Conservation (phyloP, 2,797 vertebrate species). For the Limnodromus scolopaceus region DNA sequence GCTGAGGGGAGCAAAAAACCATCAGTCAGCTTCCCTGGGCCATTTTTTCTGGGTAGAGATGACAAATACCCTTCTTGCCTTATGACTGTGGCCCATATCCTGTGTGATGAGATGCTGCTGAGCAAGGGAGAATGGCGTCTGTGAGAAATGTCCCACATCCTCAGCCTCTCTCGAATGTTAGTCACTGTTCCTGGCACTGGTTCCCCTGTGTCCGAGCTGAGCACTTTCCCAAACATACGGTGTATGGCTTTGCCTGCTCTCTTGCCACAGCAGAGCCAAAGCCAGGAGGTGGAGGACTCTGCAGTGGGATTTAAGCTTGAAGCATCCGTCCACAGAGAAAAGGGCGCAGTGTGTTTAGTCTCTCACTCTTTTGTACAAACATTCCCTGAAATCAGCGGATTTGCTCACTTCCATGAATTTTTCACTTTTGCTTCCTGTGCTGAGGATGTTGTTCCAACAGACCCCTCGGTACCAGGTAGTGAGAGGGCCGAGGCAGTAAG, state of each 20-base stretch:
- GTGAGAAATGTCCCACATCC: neutral
- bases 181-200: neutral
- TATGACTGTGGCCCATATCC: slow-evolving; percentile 52
- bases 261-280: neutral
- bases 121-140: neutral
- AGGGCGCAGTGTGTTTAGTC: neutral
- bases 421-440: slow-evolving; percentile 27
- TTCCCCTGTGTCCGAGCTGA: neutral
- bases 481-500: neutral
- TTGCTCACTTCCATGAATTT: slow-evolving; percentile 32
- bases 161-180: neutral
- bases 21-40: neutral
- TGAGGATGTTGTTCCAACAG: neutral
- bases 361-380: slow-evolving; percentile 19
- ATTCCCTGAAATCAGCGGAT: slow-evolving; percentile 33
- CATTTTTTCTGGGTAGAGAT: slow-evolving; percentile 27
- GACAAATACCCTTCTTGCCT: slow-evolving; percentile 30
- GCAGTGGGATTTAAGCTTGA: neutral
- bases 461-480: neutral
- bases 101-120: slow-evolving; percentile 27
- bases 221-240: neutral
- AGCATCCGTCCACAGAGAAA: neutral
- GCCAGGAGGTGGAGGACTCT: neutral
- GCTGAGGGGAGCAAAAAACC: neutral
- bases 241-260: neutral